phyloP scores from a whole-genome alignment of 2,888 invertebrate species.

The Dilophus febrilis region DNA sequence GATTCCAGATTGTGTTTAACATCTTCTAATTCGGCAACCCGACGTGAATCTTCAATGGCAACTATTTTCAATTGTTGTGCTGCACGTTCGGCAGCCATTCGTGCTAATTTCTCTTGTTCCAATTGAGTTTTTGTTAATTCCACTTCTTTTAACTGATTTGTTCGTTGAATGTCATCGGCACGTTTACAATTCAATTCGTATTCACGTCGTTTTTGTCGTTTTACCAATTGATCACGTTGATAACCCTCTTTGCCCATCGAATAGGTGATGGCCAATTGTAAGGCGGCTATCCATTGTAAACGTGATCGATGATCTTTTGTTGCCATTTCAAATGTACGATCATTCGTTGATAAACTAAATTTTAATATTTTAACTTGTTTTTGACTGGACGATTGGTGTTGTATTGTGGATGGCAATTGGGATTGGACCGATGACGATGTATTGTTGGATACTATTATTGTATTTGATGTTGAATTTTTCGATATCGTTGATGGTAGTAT shows the following conservation, averaged over 20 bases:
- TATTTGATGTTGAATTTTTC: no score
- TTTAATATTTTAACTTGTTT: conserved; percentile 33
- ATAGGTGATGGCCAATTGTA: conserved; percentile 53
- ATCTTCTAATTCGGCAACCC: conserved; percentile 54
- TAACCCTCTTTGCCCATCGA: conserved; percentile 52
- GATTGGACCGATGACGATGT: no score
- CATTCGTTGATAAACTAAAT: conserved; percentile 50
- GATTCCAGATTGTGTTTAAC: conserved; percentile 50
- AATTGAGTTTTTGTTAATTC: conserved; percentile 38
- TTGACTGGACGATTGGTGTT: no score
- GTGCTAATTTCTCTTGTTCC: conserved; percentile 43
- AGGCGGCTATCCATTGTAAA: conserved; percentile 58
- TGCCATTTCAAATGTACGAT: conserved; percentile 54
- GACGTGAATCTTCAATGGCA: conserved; percentile 53
- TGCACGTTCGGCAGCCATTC: conserved; percentile 35
- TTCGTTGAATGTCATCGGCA: conserved; percentile 36
- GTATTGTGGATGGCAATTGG: no score
- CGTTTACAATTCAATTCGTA: conserved; percentile 31
- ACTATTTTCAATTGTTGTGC: conserved; percentile 48
- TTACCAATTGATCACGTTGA: conserved; percentile 42
- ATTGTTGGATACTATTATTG: no score
- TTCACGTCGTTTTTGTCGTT: conserved; percentile 28
- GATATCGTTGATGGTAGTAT: no score
- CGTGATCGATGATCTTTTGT: conserved; percentile 58
- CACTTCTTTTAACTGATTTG: conserved; percentile 41